phyloP scores from a whole-genome alignment of 2,888 invertebrate genomes.

The Eilema depressum region DNA sequence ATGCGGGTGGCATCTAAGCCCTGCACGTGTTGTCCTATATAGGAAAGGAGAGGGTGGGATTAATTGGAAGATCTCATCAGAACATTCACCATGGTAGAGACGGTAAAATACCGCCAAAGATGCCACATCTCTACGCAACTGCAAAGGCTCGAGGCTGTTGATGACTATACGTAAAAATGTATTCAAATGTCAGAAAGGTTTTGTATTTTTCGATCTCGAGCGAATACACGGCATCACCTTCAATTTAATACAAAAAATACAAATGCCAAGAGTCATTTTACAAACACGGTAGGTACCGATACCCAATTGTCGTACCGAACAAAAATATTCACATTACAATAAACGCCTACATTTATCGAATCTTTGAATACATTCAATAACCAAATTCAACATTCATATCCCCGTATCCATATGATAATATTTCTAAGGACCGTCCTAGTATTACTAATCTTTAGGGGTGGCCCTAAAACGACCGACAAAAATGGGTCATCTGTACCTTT shows the following conservation, averaged over 20 bases:
- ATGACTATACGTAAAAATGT: background rate
- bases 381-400: slow-evolving; percentile 64
- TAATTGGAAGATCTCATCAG: too few species aligned
- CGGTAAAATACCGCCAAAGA: too few species aligned
- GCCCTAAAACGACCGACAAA: slow-evolving; percentile 69
- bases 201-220: slow-evolving; percentile 1
- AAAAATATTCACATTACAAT: slow-evolving; percentile 49
- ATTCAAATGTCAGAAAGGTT: slow-evolving; percentile 7
- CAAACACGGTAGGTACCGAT: slow-evolving; percentile 26
- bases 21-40: too few species aligned
- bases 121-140: too few species aligned
- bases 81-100: too few species aligned
- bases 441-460: slow-evolving; percentile 69
- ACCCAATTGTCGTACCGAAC: slow-evolving; percentile 43
- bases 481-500: slow-evolving; percentile 76
- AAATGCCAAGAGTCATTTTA: slow-evolving; percentile 25
- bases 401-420: slow-evolving; percentile 67
- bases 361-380: slow-evolving; percentile 62
- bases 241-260: slow-evolving; percentile 24
- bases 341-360: slow-evolving; percentile 50
- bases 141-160: too few species aligned
- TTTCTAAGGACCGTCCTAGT: slow-evolving; percentile 64
- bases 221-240: background rate
- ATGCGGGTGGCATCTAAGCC: too few species aligned
- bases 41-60: too few species aligned